A percentile compares a stretch with the other conserved stretches of the same genome.
Evolutionary conservation across 2,888 invertebrate species (phyloP).

Genomic region (Rhimphoctona megacephalus): DNA sequence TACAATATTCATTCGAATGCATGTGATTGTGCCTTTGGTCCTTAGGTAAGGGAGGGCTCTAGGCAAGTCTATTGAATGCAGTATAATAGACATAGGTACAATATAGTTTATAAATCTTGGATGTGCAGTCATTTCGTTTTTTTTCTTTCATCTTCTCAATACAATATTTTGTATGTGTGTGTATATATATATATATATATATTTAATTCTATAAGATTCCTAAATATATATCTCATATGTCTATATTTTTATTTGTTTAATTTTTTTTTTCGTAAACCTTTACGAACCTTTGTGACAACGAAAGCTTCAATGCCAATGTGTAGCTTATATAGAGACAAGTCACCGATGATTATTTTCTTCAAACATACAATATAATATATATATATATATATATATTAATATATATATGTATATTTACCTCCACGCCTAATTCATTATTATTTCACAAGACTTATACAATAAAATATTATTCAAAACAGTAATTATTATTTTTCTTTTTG

Average conservation of each 20-base stretch:
- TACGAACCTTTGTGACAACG: conserved; percentile 74
- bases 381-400: conserved; percentile 43
- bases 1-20: conserved; percentile 81
- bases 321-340: conserved; percentile 75
- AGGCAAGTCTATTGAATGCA: conserved; percentile 83
- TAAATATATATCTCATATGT: conserved; percentile 79
- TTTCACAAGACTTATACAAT: conserved; percentile 68
- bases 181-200: conserved; percentile 22
- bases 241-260: conserved; percentile 72
- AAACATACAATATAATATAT: conserved; percentile 56
- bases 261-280: conserved; percentile 71
- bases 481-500: conserved; percentile 70
- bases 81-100: conserved; percentile 82
- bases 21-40: conserved; percentile 84
- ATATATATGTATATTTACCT: conserved; percentile 55
- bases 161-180: conserved; percentile 81
- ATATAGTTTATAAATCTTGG: conserved; percentile 83
- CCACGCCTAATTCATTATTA: conserved; percentile 63
- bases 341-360: conserved; percentile 68
- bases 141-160: conserved; percentile 77
- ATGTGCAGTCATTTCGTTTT: conserved; percentile 79
- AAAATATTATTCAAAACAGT: conserved; percentile 74
- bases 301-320: conserved; percentile 78
- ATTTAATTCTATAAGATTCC: conserved; percentile 26
- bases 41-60: conserved; percentile 83